phyloP scores from a whole-genome alignment of 92 coral and sea anemone genomes.

The Palythoa grandiflora region DNA sequence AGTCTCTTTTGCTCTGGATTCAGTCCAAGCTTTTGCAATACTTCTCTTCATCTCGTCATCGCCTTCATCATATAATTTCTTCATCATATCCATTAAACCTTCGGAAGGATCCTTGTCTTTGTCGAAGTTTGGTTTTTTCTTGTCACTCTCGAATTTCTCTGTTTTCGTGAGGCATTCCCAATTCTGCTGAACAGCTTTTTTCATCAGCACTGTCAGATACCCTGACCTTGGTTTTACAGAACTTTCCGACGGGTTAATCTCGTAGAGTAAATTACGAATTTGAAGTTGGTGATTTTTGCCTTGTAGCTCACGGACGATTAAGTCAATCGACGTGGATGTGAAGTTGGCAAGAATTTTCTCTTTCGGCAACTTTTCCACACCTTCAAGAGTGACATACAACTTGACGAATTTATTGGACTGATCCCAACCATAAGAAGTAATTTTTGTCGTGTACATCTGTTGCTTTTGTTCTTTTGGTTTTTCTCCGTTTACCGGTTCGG shows the following conservation, averaged over 20 bases:
- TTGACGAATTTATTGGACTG: conserved; percentile 86
- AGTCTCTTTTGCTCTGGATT: conserved; percentile 84
- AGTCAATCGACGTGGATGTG: conserved; percentile 67
- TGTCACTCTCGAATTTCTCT: conserved; percentile 46
- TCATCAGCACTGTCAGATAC: conserved; percentile 76
- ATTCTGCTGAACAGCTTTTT: conserved; percentile 72
- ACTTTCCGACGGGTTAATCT: conserved; percentile 76
- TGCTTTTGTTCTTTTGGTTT: conserved; percentile 60
- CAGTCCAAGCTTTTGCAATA: conserved; percentile 97
- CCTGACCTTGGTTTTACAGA: conserved; percentile 81
- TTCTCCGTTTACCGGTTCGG: conserved; percentile 27
- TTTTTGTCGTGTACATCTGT: conserved; percentile 60
- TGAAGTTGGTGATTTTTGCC: conserved; percentile 91
- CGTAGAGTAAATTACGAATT: conserved; percentile 73
- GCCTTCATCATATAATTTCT: conserved; percentile 97
- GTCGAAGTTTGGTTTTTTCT: conserved; percentile 64
- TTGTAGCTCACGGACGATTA: conserved; percentile 73
- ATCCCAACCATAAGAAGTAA: conserved; percentile 89
- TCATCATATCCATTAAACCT: conserved; percentile 96
- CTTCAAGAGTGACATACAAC: conserved; percentile 85
- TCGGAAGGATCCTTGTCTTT: conserved; percentile 85
- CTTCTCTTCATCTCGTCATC: conserved; percentile 99
- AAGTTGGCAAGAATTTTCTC: conserved; percentile 77
- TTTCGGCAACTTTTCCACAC: conserved; percentile 80
- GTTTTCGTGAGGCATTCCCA: conserved; percentile 74